Base-by-base conservation (phyloP, 2,113 vertebrate genomes). In the Phasianus colchicus region DNA sequence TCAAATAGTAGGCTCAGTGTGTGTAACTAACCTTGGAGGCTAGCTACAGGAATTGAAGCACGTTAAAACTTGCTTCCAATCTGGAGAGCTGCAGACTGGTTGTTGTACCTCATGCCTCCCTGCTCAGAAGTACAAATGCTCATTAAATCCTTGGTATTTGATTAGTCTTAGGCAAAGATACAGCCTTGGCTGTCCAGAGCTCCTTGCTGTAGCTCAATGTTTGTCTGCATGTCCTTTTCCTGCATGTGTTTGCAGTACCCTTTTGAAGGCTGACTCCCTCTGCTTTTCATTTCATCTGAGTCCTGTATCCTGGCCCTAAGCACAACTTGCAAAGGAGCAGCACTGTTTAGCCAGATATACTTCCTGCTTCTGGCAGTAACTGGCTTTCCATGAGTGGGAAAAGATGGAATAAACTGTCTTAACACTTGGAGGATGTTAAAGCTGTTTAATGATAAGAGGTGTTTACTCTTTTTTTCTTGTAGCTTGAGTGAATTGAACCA, bases 301-400 rank as follows among this genome's bases (percentile, higher is more conserved):
- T 6, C 77, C 34, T 30, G 29, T 83, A n/a, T 73, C 60, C 19
- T 34, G 47, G 8, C 61, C 67, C 40, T 32, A 61, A 76, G 63
- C 76, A 21, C 45, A 55, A 10, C 48, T 52, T 71, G n/a, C 16
- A 2, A 55, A 67, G 54, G 69, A 72, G 83, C 89, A 81, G 19
- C 36, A 14, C 11, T 45, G 10, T 64, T 76, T 80, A 78, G 61
- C 52, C 57, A 60, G 60, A 60, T 88, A 45, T 1, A 1, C 32
- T 70, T 94, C 47, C 69, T 91, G 78, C 66, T 64, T 90, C 45
- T 89, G 64, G 42, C 89, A 58, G 81, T 58, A 85, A 36, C 54
- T 66, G 55, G 36, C 70, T 71, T 88, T 86, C 74, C 52, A 22
- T 24, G 38, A 27, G 29, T 81, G 80, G 83, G 86, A 75, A 90